Conservation (phyloP, 2,888 invertebrate genomes). For the Mactromeris polynyma region DNA sequence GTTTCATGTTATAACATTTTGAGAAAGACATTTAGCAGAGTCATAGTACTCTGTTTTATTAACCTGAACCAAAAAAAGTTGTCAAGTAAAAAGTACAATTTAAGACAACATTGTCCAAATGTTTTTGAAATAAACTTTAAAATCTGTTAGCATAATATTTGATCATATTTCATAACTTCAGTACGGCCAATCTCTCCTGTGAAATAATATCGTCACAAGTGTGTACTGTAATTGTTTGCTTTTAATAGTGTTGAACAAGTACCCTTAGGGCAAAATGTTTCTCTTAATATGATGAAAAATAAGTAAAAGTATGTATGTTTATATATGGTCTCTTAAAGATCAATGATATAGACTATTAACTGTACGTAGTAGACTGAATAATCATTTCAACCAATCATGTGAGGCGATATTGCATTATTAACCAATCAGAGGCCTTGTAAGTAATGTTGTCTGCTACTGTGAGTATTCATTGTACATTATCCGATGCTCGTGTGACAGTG, state of each 20-base stretch:
- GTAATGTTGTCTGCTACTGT: slow-evolving; percentile 59
- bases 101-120: background rate
- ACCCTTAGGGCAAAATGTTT: background rate
- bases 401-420: slow-evolving; percentile 31
- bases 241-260: background rate
- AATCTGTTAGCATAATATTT: slow-evolving; percentile 11
- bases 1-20: background rate
- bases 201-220: background rate
- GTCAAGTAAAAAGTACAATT: background rate
- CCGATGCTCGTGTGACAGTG: slow-evolving; percentile 17
- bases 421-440: slow-evolving; percentile 62
- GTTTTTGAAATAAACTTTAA: background rate
- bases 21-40: background rate
- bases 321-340: slow-evolving; percentile 8
- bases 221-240: background rate
- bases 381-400: slow-evolving; percentile 34
- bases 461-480: slow-evolving; percentile 22
- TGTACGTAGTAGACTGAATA: slow-evolving; percentile 5
- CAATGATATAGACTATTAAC: slow-evolving; percentile 32
- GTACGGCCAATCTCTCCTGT: background rate
- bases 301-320: slow-evolving; percentile 15
- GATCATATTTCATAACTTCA: background rate
- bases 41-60: background rate
- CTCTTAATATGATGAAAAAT: background rate
- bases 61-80: background rate